Evolutionary conservation across 1,140 invertebrate species (phyloP), one percentile per base, ranked within the genome.

Genomic region (Dufourea novaeangliae): DNA sequence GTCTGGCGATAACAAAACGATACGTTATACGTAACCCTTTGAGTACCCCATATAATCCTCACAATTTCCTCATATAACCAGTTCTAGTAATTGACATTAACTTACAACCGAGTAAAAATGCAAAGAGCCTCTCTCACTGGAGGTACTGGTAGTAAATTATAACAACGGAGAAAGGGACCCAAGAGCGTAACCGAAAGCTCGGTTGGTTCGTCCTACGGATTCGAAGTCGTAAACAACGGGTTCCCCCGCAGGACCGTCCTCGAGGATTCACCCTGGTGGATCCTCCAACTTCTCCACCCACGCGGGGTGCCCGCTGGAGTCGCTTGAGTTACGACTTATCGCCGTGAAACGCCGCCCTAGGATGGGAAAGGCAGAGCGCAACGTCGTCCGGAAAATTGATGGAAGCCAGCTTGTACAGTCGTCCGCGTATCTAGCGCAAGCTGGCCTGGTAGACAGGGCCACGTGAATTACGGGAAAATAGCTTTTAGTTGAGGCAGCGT

Each of bases 401-500:
- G 78, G 70, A 84, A 84, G 39, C 64, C 20, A 54, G 54, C 29
- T 29, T 66, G 64, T 57, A 59, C 67, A 59, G 54, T 85, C 66
- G 71, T 83, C 72, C 20, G 73, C 74, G 77, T 79, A 79, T 39
- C 39, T 73, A 73, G 57, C n/a, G 54, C 17, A 64, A 66, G 44
- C 64, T 34, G 44, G n/a, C 12, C 25, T 41, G 72, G 61, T 34
- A 69, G 63, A 41, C 59, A 39, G 27, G 44, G 46, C 63, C n/a
- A n/a, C 56, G 80, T 86, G 80, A 87, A 87, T 87, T 87, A 87
- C 82, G 78, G 79, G 79, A 84, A 88, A 87, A 86, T 85, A 79
- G 86, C 86, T 87, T 87, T 88, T 86, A 87, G 84, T 71, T 70
- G 77, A 77, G 73, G 71, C 75, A 54, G 27, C 82, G 79, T 85